Base-by-base conservation (phyloP, 1,140 invertebrate species). In the Calliopsis andreniformis region DNA sequence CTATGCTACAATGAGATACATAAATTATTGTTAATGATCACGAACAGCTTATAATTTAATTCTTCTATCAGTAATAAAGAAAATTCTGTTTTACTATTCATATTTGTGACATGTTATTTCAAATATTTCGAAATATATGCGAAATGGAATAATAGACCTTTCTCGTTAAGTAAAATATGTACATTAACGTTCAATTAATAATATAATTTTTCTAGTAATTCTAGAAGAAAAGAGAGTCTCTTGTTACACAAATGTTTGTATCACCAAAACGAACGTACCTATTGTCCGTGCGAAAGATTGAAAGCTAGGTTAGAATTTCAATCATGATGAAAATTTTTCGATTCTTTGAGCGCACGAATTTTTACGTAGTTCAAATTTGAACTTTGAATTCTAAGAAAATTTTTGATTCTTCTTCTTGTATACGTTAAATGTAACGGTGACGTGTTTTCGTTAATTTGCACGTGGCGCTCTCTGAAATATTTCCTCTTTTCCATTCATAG, bases 261-360 rank as follows among this genome's bases (percentile, higher is more conserved):
- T 45, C 5, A 28, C n/a, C n/a, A 3, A 25, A 55, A 56, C 35
- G 42, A 70, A 67, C 30, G 81, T 80, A 82, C 83, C 62, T 81
- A 77, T 43, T 62, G 32, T 47, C 67, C 30, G 8, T 76, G 32
- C 16, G 47, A 63, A 72, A 72, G 68, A 47, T n/a, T 20, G 23
- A 47, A 80, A 76, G 30, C 59, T 83, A 62, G 83, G 83, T 86
- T 86, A 85, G 59, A 78, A 55, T 70, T 16, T 55, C 4, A 10
- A 30, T 51, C 51, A 56, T 28, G 0, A 43, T 49, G 42, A 20
- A 43, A 58, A 55, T n/a, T 51, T 28, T 39, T 47, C 28, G 3
- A 66, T 70, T 45, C 18, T 18, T 20, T 32, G 16, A 51, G 28
- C 6, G 3, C 10, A 68, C 51, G 8, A 64, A 61, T 78, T 25